A percentile compares a stretch with the other conserved stretches of the same genome.
phyloP scores from a whole-genome alignment of 1,140 invertebrate genomes.

The Anastatus disparis region DNA sequence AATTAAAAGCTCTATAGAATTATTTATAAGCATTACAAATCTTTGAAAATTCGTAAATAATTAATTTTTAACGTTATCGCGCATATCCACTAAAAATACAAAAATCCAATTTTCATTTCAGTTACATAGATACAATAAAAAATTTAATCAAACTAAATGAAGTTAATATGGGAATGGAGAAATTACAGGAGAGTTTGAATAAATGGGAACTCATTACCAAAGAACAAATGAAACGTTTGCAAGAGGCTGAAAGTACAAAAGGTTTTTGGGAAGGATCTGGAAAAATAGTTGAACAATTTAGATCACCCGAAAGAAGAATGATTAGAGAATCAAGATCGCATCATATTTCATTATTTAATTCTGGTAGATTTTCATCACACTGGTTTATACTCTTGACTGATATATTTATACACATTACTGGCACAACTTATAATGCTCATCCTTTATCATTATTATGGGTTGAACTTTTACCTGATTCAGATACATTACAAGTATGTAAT shows the following conservation, averaged over 20 bases:
- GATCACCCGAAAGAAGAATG: slow-evolving; percentile 76
- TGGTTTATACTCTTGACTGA: slow-evolving; percentile 83
- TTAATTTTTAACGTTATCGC: too few species aligned
- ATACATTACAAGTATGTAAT: slow-evolving; percentile 67
- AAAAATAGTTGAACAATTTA: slow-evolving; percentile 74
- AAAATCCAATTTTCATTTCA: too few species aligned
- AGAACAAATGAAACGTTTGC: slow-evolving; percentile 71
- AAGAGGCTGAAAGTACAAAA: slow-evolving; percentile 77
- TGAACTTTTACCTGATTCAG: slow-evolving; percentile 71
- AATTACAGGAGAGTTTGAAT: slow-evolving; percentile 57
- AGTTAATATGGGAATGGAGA: slow-evolving; percentile 56
- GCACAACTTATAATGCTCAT: slow-evolving; percentile 72
- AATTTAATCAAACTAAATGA: slow-evolving; percentile 58
- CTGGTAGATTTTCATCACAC: slow-evolving; percentile 76
- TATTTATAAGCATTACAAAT: too few species aligned
- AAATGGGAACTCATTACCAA: slow-evolving; percentile 74
- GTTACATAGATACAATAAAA: slow-evolving; percentile 57
- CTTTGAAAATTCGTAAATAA: too few species aligned
- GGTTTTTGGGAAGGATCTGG: slow-evolving; percentile 81
- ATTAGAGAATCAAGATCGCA: slow-evolving; percentile 80
- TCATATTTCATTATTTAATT: slow-evolving; percentile 75
- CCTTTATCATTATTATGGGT: slow-evolving; percentile 83
- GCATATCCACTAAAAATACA: too few species aligned
- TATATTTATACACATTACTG: slow-evolving; percentile 77
- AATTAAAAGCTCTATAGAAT: too few species aligned